Conservation (phyloP, 1,140 invertebrate genomes). For the Hycleus phaleratus region DNA sequence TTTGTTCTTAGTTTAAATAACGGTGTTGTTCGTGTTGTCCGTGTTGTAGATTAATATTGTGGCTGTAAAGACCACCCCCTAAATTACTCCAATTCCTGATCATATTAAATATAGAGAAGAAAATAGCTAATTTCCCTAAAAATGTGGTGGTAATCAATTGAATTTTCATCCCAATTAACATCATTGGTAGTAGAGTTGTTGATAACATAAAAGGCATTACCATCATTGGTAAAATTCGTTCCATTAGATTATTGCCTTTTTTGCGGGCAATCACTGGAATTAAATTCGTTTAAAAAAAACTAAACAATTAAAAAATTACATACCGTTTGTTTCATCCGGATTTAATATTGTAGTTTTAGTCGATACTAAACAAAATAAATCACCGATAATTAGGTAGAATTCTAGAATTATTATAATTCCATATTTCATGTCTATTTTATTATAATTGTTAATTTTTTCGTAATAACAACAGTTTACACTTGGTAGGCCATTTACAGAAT, state of each 20-base stretch:
- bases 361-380: too few species aligned
- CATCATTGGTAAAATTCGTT: slow-evolving; percentile 52
- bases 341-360: too few species aligned
- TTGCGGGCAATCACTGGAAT: slow-evolving; percentile 10
- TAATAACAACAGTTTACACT: too few species aligned
- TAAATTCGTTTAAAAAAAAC: neutral
- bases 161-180: slow-evolving; percentile 54
- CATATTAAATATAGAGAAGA: slow-evolving; percentile 51
- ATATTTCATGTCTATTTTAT: too few species aligned
- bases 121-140: slow-evolving; percentile 55
- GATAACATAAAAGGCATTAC: slow-evolving; percentile 57
- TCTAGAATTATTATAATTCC: too few species aligned
- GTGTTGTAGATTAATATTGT: slow-evolving; percentile 27
- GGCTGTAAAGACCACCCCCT: slow-evolving; percentile 35
- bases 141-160: slow-evolving; percentile 56
- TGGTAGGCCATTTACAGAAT: too few species aligned
- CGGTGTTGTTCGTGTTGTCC: neutral
- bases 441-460: too few species aligned
- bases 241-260: slow-evolving; percentile 46
- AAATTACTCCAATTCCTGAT: slow-evolving; percentile 43
- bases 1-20: too few species aligned
- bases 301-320: neutral
- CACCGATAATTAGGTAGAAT: too few species aligned
- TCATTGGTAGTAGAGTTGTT: slow-evolving; percentile 52
- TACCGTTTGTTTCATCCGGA: neutral